Evolutionary conservation across 2,113 vertebrate species (phyloP), one percentile per base, ranked within the genome.

Genomic region (Glareola pratincola): DNA sequence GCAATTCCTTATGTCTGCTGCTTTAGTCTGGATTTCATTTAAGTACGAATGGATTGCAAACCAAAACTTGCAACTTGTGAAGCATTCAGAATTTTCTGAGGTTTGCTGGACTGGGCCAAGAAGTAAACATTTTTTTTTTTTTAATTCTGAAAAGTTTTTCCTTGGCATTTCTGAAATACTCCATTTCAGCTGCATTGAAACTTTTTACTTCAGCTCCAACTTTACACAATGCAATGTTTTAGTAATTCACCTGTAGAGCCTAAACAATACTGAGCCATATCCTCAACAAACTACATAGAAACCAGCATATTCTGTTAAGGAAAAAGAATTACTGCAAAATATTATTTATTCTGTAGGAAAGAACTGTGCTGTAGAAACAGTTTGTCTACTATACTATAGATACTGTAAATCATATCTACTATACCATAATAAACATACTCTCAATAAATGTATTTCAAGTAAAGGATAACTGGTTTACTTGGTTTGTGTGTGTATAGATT

Each of bases 161-260:
- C 22, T 41, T 63, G 17, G 6, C 14, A 30, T 57, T 83, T 53
- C 39, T 79, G 30, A 59, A 87, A 63, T 87, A 57, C 10, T 27
- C 17, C 23, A n/a, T 68, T 83, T 78, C 47, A n/a, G 32, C 57
- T 83, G 47, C n/a, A 30, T 32, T 62, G 47, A 72, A 72, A 32
- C 16, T 22, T 85, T 64, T 71, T 60, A 14, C 43, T 76, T 67
- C 32, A 30, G 20, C 12, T 74, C 27, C 24, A 39, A 16, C 12
- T 75, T 78, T 29, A 51, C 14, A 43, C 5, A 77, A 11, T 8
- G 12, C 17, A 67, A 1, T 57, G 7, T 66, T 93, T 78, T 27
- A 50, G 14, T 67, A 27, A 26, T 37, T 29, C 0, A 2, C 12
- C 4, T 36, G 7, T 59, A 22, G 23, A 54, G 3, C 8, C 17